These are phyloP conservation scores for Podarcis siculus DNA, from an alignment of 2,797 vertebrate genomes.

Conservation along the genomic window DNA sequence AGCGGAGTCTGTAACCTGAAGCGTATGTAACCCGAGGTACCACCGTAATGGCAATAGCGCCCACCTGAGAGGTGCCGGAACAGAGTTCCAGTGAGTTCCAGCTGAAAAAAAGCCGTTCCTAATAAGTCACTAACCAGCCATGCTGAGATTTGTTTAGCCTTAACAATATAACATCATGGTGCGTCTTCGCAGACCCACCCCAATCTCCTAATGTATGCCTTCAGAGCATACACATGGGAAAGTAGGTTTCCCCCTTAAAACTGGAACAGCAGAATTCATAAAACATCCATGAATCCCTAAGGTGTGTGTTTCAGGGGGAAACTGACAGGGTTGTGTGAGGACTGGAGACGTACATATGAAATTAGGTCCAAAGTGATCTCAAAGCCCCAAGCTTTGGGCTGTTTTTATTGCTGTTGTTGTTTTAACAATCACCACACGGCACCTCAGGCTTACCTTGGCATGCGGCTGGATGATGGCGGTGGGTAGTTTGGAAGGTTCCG, in stretches of 20 bases:
- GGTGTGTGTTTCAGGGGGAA: background rate
- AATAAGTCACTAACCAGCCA: background rate
- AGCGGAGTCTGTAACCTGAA: too few relatives aligned
- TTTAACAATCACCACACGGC: background rate
- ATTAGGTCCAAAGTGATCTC: background rate
- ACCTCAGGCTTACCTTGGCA: background rate
- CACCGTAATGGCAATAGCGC: too few relatives aligned
- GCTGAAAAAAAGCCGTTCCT: too few relatives aligned
- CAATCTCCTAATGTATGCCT: background rate
- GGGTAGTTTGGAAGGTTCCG: background rate
- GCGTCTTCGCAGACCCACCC: background rate
- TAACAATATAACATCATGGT: background rate
- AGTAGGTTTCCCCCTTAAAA: background rate
- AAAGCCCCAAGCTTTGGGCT: too few relatives aligned
- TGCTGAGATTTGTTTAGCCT: background rate
- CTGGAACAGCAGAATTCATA: background rate
- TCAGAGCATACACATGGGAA: background rate
- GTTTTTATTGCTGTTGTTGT: too few relatives aligned
- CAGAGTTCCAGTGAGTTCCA: too few relatives aligned
- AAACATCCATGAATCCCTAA: background rate
- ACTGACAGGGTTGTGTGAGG: background rate
- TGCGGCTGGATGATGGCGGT: background rate
- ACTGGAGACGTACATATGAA: background rate
- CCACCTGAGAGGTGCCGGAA: too few relatives aligned
- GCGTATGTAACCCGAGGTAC: too few relatives aligned